These are phyloP conservation scores for Coccyzus lansbergi DNA, from an alignment of 2,797 vertebrate genomes.

Conservation along the genomic window DNA sequence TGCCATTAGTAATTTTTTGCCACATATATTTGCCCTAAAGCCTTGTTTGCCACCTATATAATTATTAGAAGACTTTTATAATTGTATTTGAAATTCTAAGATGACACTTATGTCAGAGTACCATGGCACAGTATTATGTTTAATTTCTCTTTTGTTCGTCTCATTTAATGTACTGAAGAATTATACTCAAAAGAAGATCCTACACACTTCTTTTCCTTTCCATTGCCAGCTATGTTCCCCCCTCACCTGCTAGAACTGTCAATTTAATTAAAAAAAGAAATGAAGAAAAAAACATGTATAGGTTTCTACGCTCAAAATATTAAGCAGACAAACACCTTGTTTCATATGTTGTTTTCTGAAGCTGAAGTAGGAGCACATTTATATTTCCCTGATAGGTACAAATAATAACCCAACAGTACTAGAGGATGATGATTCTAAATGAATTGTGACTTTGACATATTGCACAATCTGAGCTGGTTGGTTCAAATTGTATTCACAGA, in stretches of 20 bases:
- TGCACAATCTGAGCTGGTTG: neutral
- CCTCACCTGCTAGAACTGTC: neutral
- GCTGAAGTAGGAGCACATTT: neutral
- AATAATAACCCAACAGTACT: neutral
- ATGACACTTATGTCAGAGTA: slow-evolving; percentile 71
- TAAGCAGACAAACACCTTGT: neutral
- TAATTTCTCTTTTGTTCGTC: slow-evolving; percentile 77
- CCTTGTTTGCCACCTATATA: slow-evolving; percentile 78
- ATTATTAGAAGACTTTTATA: slow-evolving; percentile 80
- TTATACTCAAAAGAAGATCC: slow-evolving; percentile 46
- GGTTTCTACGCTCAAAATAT: neutral
- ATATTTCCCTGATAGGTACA: neutral
- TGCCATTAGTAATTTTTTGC: slow-evolving; percentile 75
- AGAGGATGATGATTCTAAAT: neutral
- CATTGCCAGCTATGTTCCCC: neutral
- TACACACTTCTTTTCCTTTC: slow-evolving; percentile 7
- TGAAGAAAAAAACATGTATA: neutral
- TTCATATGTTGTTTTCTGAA: slow-evolving; percentile 14
- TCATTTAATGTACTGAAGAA: slow-evolving; percentile 64
- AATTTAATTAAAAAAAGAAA: neutral
- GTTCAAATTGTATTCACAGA: neutral
- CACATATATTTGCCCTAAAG: slow-evolving; percentile 66
- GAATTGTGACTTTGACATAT: neutral
- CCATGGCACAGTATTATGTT: slow-evolving; percentile 59
- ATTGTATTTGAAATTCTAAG: slow-evolving; percentile 81